Base-by-base conservation (phyloP, 2,797 vertebrate species). In the Diglossa cyanea region DNA sequence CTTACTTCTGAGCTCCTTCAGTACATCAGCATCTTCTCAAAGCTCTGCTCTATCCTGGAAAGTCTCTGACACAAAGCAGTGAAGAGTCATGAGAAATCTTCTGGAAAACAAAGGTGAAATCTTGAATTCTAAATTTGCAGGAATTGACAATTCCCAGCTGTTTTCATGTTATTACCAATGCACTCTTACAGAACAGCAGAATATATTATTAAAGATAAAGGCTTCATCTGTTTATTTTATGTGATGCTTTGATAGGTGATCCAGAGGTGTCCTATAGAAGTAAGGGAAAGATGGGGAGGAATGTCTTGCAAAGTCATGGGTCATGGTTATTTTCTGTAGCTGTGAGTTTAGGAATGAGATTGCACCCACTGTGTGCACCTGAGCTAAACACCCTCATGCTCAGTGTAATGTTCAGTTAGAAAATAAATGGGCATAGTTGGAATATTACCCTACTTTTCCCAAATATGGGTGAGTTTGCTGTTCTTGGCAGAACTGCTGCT, bases 61-160 rank as follows among this genome's bases (percentile, higher is more conserved):
- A 26, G 8, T 48, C 44, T 87, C 63, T 93, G 42, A 61, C 37
- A 74, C 25, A 75, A 54, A 50, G 35, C 26, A 40, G 31, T 37
- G 45, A 20, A 53, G 31, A 74, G 39, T 70, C 23, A 33, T 66
- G 30, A 57, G 70, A 83, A 88, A 58, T 60, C 23, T 88, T 58
- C 23, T 70, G 40, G 70, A 51, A 86, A 93, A 75, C 31, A 55
- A 44, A 77, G 66, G 47, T 85, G 77, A 88, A 90, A 57, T 84
- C 44, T 61, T 66, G 84, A 78, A 90, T 84, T 84, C 66, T 62
- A 31, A 33, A 54, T 58, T 72, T 47, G 54, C 31, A 81, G 39
- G 33, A 81, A 50, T 39, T 81, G 45, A 75, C 20, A 51, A 17
- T 90, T 92, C 25, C 61, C 66, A 70, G 18, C 47, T 79, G 25